Conservation (phyloP, 2,113 vertebrate genomes). For the Tauraco erythrolophus region DNA sequence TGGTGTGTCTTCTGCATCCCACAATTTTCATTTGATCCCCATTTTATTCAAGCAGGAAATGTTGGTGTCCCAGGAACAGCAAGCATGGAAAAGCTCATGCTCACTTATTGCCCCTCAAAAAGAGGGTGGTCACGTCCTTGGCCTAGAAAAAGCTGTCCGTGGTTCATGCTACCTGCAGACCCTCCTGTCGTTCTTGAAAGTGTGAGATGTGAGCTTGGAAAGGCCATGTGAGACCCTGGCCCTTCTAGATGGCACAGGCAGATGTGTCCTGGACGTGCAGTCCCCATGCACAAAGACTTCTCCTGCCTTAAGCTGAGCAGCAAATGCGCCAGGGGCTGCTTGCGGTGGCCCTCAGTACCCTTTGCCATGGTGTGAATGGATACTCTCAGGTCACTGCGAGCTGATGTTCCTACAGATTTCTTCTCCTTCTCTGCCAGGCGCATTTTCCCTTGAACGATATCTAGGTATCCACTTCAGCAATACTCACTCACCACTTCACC, state of each 20-base stretch:
- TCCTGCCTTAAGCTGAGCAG: neutral
- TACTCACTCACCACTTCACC: neutral
- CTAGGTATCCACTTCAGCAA: neutral
- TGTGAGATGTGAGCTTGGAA: neutral
- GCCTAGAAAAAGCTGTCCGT: neutral
- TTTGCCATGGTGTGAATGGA: accelerated
- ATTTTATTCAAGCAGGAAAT: neutral
- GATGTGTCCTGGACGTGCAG: neutral
- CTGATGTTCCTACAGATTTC: neutral
- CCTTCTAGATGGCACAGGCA: neutral
- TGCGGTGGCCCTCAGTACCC: accelerated
- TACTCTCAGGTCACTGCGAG: neutral
- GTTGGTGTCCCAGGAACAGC: neutral
- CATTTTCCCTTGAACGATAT: neutral
- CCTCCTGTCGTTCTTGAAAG: neutral
- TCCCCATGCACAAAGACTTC: accelerated
- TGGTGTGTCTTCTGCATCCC: neutral
- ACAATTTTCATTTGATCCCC: neutral
- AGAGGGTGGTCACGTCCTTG: neutral
- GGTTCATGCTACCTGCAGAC: neutral
- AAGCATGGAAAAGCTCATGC: neutral
- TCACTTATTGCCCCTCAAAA: neutral
- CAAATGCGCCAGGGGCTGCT: neutral
- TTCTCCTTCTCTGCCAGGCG: neutral
- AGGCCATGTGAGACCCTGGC: neutral